Conservation (phyloP, 2,797 vertebrate species). For the Lagocephalus sceleratus region DNA sequence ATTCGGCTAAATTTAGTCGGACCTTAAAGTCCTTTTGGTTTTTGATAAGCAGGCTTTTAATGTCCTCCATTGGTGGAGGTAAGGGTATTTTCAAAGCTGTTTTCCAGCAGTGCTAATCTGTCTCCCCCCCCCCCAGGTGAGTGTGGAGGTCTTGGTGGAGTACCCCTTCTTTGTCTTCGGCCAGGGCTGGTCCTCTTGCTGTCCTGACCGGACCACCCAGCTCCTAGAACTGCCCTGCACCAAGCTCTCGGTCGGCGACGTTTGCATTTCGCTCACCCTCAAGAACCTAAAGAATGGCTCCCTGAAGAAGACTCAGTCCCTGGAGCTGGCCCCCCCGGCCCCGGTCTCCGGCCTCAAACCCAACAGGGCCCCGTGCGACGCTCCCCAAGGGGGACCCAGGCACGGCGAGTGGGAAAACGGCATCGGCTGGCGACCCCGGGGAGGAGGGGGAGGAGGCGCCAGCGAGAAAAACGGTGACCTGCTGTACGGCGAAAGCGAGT, state of each 20-base stretch:
- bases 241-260: slow-evolving; percentile 96
- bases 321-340: slow-evolving; percentile 68
- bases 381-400: slow-evolving; percentile 74
- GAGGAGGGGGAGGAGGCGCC: slow-evolving; percentile 57
- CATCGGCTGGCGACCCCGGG: slow-evolving; percentile 77
- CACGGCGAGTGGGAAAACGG: slow-evolving; percentile 91
- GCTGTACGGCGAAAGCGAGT: slow-evolving; percentile 77
- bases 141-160: slow-evolving; percentile 95
- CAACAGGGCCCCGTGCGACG: slow-evolving; percentile 73
- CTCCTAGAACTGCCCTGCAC: slow-evolving; percentile 95
- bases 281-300: slow-evolving; percentile 97
- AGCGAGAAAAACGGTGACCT: slow-evolving; percentile 90
- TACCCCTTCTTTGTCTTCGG: slow-evolving; percentile 99
- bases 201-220: slow-evolving; percentile 94
- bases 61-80: background rate
- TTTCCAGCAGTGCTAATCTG: slow-evolving; percentile 1
- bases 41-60: slow-evolving; percentile 1
- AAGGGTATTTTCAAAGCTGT: too few species aligned
- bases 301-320: slow-evolving; percentile 88
- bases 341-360: slow-evolving; percentile 76
- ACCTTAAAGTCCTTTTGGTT: slow-evolving; percentile 7
- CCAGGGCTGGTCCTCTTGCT: slow-evolving; percentile 99
- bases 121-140: slow-evolving; percentile 78
- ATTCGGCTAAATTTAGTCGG: slow-evolving; percentile 18
- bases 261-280: slow-evolving; percentile 98